These are phyloP conservation scores for Argya squamiceps DNA, from an alignment of 2,797 vertebrate genomes.

Conservation along the genomic window DNA sequence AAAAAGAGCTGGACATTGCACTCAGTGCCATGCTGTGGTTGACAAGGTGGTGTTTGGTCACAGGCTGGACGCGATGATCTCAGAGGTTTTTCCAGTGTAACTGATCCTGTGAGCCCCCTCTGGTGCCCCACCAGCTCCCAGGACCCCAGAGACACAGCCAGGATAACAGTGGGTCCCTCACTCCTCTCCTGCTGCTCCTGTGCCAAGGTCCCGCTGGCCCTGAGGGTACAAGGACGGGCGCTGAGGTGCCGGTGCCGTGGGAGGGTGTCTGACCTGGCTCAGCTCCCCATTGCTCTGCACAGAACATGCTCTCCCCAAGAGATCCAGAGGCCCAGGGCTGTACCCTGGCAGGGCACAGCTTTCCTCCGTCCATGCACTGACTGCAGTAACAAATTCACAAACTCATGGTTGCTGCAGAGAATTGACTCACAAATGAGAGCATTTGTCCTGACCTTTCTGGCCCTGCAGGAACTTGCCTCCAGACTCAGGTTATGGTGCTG, in stretches of 20 bases:
- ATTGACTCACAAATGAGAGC: accelerated
- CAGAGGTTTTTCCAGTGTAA: neutral
- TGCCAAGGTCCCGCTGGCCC: accelerated
- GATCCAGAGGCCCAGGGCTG: too few relatives aligned
- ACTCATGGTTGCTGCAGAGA: neutral
- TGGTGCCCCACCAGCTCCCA: accelerated
- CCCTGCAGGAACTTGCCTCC: neutral
- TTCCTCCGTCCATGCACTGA: neutral
- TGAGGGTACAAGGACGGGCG: neutral
- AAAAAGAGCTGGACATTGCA: neutral
- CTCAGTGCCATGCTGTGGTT: neutral
- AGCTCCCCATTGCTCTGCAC: accelerated
- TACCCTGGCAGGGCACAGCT: accelerated
- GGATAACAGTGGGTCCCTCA: accelerated
- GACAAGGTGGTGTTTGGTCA: neutral
- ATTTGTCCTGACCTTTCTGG: neutral
- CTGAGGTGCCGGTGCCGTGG: accelerated
- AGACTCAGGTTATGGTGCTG: neutral
- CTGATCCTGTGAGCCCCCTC: neutral
- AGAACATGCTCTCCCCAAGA: neutral
- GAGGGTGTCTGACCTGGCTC: neutral
- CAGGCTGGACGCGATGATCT: accelerated
- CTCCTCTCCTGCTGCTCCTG: accelerated
- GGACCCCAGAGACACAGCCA: accelerated
- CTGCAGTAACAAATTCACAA: neutral